Percentiles rank a stretch among this genome's conserved stretches.
Conservation (phyloP, 1,140 invertebrate genomes). For the Drosophila kikkawai region DNA sequence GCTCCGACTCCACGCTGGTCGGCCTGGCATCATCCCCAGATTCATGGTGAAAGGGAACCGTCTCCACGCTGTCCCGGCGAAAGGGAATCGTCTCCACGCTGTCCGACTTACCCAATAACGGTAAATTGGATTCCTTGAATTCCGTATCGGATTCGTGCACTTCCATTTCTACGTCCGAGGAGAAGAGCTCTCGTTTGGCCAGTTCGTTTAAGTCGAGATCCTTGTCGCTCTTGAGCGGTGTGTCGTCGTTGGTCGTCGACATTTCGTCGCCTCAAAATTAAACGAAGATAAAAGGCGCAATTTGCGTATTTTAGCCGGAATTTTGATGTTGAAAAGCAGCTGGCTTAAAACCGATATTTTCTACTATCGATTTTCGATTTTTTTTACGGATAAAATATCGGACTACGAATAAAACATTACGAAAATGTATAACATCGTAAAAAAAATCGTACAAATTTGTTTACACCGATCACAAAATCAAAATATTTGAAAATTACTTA, state of each 20-base stretch:
- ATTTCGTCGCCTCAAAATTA: background rate
- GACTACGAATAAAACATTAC: no score
- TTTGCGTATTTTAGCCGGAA: slow-evolving; percentile 1
- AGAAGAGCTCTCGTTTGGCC: background rate
- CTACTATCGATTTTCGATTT: no score
- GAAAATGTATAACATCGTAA: no score
- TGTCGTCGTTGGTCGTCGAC: slow-evolving; percentile 1
- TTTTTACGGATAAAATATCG: no score
- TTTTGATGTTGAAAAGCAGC: background rate
- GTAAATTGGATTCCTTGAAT: background rate
- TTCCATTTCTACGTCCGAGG: slow-evolving; percentile 4
- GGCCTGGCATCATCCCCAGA: background rate
- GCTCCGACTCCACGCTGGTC: background rate
- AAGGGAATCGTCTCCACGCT: background rate
- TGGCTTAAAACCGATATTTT: no score
- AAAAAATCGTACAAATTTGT: no score
- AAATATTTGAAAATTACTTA: no score
- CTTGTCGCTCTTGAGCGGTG: background rate
- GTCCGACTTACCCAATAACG: background rate
- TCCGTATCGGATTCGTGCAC: background rate
- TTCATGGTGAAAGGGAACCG: background rate
- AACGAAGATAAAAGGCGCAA: slow-evolving; percentile 6
- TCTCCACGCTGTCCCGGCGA: background rate
- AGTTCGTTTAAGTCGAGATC: background rate
- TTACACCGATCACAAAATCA: no score